phyloP scores from a whole-genome alignment of 2,113 vertebrate genomes.

The Microtus oregoni region DNA sequence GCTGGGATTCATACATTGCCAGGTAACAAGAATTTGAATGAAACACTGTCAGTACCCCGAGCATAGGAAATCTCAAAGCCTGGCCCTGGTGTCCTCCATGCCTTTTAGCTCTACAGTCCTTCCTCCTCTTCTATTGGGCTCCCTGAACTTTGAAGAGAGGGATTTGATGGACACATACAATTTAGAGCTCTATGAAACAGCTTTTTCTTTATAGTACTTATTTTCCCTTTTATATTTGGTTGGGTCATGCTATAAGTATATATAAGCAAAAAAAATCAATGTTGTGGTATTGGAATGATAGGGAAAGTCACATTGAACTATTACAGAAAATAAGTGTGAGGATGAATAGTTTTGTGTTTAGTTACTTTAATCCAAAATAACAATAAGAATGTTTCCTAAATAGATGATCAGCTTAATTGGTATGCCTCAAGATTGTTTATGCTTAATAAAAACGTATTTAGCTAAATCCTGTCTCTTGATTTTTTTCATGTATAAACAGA shows the following conservation, averaged over 20 bases:
- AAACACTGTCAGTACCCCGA: not conserved
- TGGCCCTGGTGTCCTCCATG: no score
- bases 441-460: not conserved
- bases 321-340: not conserved
- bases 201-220: not conserved
- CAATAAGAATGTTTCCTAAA: not conserved
- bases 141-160: not conserved
- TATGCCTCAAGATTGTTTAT: not conserved
- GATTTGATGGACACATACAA: not conserved
- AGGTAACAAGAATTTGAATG: not conserved
- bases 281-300: not conserved
- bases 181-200: not conserved
- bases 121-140: not conserved
- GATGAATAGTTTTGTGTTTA: not conserved
- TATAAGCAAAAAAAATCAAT: not conserved
- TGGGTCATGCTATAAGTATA: not conserved
- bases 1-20: not conserved
- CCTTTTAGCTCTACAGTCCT: not conserved
- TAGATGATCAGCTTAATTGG: not conserved
- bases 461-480: not conserved
- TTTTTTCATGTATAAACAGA: not conserved
- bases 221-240: not conserved
- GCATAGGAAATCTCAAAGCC: not conserved
- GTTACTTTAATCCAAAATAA: not conserved
- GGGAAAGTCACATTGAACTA: not conserved